Percentiles rank a stretch among this genome's conserved stretches.
phyloP scores from a whole-genome alignment of 2,113 vertebrate genomes.

The Platysternon megacephalum region DNA sequence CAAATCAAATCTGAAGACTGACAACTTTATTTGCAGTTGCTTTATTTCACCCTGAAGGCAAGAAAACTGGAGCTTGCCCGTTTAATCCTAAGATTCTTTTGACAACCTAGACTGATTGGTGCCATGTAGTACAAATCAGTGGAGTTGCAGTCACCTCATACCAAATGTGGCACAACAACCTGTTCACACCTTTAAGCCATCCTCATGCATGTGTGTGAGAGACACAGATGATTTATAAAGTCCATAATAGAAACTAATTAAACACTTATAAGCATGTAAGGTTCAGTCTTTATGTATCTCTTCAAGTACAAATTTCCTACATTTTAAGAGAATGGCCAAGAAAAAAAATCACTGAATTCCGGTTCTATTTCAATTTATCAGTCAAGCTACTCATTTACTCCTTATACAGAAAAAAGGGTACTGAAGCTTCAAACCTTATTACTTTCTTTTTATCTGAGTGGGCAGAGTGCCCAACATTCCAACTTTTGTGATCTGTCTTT shows the following conservation, averaged over 20 bases:
- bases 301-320: slow-evolving; percentile 11
- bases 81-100: background rate
- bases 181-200: background rate
- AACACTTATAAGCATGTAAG: background rate
- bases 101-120: background rate
- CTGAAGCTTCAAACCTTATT: background rate
- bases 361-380: slow-evolving; percentile 13
- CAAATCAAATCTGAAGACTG: background rate
- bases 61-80: background rate
- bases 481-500: background rate
- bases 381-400: slow-evolving; percentile 11
- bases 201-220: background rate
- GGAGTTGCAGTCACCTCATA: background rate
- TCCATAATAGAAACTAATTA: background rate
- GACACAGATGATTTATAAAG: slow-evolving; percentile 1
- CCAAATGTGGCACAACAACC: background rate
- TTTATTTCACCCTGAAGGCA: background rate
- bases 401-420: background rate
- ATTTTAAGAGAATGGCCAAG: background rate
- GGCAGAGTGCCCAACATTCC: slow-evolving; percentile 29
- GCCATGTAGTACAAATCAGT: background rate
- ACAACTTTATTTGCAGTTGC: background rate
- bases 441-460: background rate
- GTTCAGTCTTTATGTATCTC: background rate
- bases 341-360: background rate